Conservation (phyloP, 2,797 vertebrate genomes). For the Falco rusticolus region DNA sequence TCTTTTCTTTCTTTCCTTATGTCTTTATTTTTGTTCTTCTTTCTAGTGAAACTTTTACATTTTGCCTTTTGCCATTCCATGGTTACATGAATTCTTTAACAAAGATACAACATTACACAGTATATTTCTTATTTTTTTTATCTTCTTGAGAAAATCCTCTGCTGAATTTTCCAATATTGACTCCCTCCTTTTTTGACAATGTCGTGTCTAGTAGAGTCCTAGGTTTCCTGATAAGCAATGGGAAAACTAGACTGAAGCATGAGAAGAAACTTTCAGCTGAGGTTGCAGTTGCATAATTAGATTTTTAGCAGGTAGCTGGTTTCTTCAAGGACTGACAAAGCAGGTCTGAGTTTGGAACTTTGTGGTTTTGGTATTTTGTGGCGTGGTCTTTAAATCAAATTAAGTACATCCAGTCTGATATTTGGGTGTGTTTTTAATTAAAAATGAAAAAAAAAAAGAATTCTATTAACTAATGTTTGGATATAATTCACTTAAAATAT, state of each 20-base stretch:
- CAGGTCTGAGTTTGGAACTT: background rate
- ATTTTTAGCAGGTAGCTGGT: background rate
- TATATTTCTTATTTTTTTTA: background rate
- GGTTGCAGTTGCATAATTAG: background rate
- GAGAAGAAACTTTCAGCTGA: background rate
- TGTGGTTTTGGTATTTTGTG: background rate
- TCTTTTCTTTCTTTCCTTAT: background rate
- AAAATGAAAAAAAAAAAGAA: background rate
- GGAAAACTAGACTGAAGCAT: background rate
- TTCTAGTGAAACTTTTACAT: background rate
- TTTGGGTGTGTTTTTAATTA: background rate
- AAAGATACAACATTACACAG: background rate
- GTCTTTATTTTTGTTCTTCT: background rate
- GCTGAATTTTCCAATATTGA: background rate
- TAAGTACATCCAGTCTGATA: background rate
- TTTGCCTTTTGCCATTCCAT: background rate
- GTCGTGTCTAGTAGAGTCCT: background rate
- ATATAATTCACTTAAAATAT: background rate
- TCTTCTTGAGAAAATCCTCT: background rate
- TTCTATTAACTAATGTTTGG: background rate
- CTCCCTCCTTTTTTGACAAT: background rate
- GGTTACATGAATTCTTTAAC: background rate
- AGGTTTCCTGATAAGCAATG: background rate
- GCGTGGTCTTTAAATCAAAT: background rate
- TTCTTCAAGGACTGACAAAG: background rate